Percentiles rank a stretch among this genome's conserved stretches.
Conservation (phyloP, 2,797 vertebrate genomes). For the Tiaroga cobitis region DNA sequence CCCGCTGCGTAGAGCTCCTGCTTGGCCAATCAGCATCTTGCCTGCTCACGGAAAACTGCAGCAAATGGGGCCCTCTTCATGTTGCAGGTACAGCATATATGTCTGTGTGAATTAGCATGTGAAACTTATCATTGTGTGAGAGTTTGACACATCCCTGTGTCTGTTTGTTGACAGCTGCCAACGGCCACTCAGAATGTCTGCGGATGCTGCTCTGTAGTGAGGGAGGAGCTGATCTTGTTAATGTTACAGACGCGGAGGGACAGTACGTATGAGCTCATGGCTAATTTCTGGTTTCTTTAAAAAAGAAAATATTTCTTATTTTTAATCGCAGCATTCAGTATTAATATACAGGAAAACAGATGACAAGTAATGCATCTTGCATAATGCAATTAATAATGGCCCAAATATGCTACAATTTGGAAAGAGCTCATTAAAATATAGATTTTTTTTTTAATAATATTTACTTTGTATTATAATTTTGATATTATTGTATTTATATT, state of each 20-base stretch:
- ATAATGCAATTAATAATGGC: background rate
- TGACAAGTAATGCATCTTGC: background rate
- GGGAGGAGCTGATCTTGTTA: conserved; percentile 82
- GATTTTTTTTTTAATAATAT: background rate
- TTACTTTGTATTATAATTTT: background rate
- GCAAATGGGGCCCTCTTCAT: conserved; percentile 95
- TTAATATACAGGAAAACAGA: background rate
- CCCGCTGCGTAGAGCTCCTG: conserved; percentile 92
- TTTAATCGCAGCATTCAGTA: background rate
- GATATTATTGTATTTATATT: background rate
- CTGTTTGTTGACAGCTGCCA: conserved; percentile 79
- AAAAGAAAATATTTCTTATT: background rate
- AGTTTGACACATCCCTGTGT: conserved; percentile 16
- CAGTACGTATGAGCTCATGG: conserved; percentile 83
- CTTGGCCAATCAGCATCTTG: conserved; percentile 92
- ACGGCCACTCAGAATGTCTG: conserved; percentile 93
- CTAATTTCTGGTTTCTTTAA: background rate
- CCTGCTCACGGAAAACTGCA: conserved; percentile 89
- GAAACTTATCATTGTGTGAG: background rate
- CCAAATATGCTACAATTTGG: background rate
- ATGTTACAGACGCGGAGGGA: conserved; percentile 87
- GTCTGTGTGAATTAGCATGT: background rate
- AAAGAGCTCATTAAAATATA: background rate
- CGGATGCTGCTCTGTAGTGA: conserved; percentile 94
- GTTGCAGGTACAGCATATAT: conserved; percentile 82